These are phyloP conservation scores for Chlorops oryzae DNA, from an alignment of 1,140 invertebrate species.

Conservation along the genomic window DNA sequence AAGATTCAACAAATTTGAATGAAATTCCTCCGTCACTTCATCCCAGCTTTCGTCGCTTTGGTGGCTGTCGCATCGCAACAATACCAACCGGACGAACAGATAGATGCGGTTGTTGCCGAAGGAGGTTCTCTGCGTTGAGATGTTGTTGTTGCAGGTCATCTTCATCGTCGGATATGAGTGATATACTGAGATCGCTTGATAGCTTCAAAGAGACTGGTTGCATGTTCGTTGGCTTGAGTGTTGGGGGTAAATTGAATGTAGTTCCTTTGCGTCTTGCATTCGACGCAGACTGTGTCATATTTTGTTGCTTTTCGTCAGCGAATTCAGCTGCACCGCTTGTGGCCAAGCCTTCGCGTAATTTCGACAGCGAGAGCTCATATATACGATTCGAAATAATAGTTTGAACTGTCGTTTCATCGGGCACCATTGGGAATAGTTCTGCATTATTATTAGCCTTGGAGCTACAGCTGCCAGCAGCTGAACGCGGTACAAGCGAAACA, in stretches of 20 bases:
- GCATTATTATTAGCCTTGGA: neutral
- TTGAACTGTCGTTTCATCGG: slow-evolving; percentile 44
- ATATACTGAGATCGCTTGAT: slow-evolving; percentile 44
- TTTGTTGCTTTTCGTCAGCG: slow-evolving; percentile 21
- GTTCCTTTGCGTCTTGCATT: slow-evolving; percentile 18
- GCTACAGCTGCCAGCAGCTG: slow-evolving; percentile 17
- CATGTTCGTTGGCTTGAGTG: slow-evolving; percentile 24
- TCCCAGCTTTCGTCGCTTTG: too few species aligned
- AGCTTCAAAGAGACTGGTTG: slow-evolving; percentile 39
- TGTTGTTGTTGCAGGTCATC: slow-evolving; percentile 20
- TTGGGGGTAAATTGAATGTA: slow-evolving; percentile 31
- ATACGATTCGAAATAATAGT: slow-evolving; percentile 44
- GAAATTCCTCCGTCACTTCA: too few species aligned
- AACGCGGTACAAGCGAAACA: slow-evolving; percentile 39
- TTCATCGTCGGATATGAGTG: slow-evolving; percentile 45
- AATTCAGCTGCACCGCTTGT: slow-evolving; percentile 39
- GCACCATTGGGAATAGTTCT: slow-evolving; percentile 23
- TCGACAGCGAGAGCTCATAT: slow-evolving; percentile 39
- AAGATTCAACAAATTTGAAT: too few species aligned
- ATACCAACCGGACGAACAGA: too few species aligned
- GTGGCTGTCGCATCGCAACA: too few species aligned
- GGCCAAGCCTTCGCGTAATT: slow-evolving; percentile 38
- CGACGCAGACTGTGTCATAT: slow-evolving; percentile 18
- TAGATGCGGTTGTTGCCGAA: too few species aligned
- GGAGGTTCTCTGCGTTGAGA: too few species aligned